A percentile compares a stretch with the other conserved stretches of the same genome.
These are phyloP conservation scores for Philantomba maxwellii DNA, from an alignment of 2,113 vertebrate genomes.

Conservation along the genomic window DNA sequence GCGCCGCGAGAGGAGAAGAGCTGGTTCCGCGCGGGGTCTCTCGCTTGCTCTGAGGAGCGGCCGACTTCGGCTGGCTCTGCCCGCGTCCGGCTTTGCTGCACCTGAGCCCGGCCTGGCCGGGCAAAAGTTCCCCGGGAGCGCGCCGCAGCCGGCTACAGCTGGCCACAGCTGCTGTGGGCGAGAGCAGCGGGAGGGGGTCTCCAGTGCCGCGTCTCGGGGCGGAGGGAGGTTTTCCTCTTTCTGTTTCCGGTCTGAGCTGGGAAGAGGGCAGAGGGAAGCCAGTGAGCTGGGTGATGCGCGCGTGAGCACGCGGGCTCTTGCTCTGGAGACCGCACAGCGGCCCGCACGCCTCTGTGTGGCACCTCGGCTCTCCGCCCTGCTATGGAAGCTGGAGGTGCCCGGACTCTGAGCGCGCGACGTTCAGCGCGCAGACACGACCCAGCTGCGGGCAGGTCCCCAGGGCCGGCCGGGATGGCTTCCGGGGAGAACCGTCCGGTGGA, in stretches of 20 bases:
- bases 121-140: slow-evolving; percentile 56
- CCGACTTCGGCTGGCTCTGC: background rate
- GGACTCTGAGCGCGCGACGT: slow-evolving; percentile 39
- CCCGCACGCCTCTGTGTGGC: slow-evolving; percentile 43
- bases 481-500: background rate
- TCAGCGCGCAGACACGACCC: background rate
- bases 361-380: slow-evolving; percentile 28
- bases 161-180: background rate
- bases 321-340: slow-evolving; percentile 21
- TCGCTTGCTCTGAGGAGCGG: background rate
- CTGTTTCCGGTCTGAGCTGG: background rate
- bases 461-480: background rate
- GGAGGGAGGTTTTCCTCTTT: background rate
- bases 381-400: slow-evolving; percentile 50
- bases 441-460: slow-evolving; percentile 9
- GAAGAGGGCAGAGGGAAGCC: background rate
- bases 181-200: background rate
- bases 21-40: background rate
- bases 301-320: slow-evolving; percentile 46
- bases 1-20: background rate
- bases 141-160: background rate
- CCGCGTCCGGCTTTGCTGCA: background rate
- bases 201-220: background rate
- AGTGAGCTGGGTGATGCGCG: background rate
- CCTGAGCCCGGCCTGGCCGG: background rate